A percentile compares a stretch with the other conserved stretches of the same genome.
phyloP scores from a whole-genome alignment of 2,113 vertebrate genomes.

The Neoarius graeffei region DNA sequence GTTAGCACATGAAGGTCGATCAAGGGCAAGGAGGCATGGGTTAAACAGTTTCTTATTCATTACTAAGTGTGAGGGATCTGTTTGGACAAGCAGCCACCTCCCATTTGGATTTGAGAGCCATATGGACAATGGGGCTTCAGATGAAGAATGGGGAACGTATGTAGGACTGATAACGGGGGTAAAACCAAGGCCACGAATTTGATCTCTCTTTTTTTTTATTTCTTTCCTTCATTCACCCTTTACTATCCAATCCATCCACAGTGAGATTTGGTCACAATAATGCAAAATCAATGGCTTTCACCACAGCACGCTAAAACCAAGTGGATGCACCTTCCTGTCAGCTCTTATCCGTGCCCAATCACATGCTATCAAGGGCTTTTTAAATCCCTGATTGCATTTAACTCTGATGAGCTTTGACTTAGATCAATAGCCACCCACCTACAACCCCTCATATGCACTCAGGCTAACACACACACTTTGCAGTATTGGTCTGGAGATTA shows the following conservation, averaged over 20 bases:
- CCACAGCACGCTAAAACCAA: conserved; percentile 28
- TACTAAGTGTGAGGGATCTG: conserved; percentile 32
- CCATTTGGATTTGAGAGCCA: background rate
- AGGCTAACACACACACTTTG: conserved; percentile 48
- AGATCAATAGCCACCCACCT: conserved; percentile 57
- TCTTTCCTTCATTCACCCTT: conserved; percentile 58
- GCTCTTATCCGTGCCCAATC: conserved; percentile 54
- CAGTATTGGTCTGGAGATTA: conserved; percentile 75
- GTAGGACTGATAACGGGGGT: conserved; percentile 29
- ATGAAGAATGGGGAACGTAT: conserved; percentile 22
- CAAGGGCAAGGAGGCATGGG: conserved; percentile 40
- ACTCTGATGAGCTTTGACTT: conserved; percentile 51
- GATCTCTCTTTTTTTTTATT: conserved; percentile 51
- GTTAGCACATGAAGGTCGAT: conserved; percentile 42
- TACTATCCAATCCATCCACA: conserved; percentile 58
- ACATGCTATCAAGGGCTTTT: conserved; percentile 50
- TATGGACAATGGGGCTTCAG: conserved; percentile 4
- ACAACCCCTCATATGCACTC: conserved; percentile 23
- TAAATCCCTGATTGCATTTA: conserved; percentile 61
- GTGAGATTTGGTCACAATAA: conserved; percentile 48
- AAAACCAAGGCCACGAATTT: conserved; percentile 39
- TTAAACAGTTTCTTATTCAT: conserved; percentile 55
- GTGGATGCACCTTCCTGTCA: conserved; percentile 35
- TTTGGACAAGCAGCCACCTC: conserved; percentile 37
- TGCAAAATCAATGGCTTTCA: conserved; percentile 54